Percentiles rank a stretch among this genome's conserved stretches.
phyloP scores from a whole-genome alignment of 2,888 invertebrate genomes.

The Synanthedon formicaeformis region DNA sequence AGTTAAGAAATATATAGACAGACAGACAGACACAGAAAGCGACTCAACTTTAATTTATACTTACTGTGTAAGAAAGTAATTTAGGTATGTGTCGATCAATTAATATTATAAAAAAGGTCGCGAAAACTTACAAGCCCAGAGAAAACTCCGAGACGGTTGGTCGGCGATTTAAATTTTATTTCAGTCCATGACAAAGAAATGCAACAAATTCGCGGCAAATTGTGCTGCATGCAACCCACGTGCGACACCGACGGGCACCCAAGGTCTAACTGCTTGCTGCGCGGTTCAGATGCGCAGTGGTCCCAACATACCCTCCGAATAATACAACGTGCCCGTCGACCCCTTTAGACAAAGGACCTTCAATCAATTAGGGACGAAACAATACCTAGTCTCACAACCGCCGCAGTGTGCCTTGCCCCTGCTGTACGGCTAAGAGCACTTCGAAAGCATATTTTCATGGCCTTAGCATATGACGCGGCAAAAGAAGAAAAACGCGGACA shows the following conservation, averaged over 20 bases:
- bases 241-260: conserved; percentile 29
- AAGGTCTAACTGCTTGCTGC: conserved; percentile 58
- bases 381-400: conserved; percentile 13
- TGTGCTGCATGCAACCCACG: conserved; percentile 36
- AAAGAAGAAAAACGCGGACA: conserved; percentile 69
- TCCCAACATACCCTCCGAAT: conserved; percentile 47
- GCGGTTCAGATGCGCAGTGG: conserved; percentile 52
- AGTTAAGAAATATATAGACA: too few species aligned
- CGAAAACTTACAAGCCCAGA: not conserved
- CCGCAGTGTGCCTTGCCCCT: conserved; percentile 14
- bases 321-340: conserved; percentile 39
- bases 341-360: conserved; percentile 58
- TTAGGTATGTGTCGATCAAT: too few species aligned
- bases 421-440: conserved; percentile 13
- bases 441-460: conserved; percentile 42
- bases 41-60: too few species aligned
- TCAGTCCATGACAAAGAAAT: not conserved
- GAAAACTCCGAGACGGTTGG: not conserved
- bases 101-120: too few species aligned
- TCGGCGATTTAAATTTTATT: not conserved
- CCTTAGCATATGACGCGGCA: conserved; percentile 64
- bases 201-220: conserved; percentile 42
- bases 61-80: too few species aligned
- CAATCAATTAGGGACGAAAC: conserved; percentile 50
- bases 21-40: too few species aligned